Evolutionary conservation across 1,140 invertebrate species (phyloP), one percentile per base, ranked within the genome.

Genomic region (Megalopta genalis): DNA sequence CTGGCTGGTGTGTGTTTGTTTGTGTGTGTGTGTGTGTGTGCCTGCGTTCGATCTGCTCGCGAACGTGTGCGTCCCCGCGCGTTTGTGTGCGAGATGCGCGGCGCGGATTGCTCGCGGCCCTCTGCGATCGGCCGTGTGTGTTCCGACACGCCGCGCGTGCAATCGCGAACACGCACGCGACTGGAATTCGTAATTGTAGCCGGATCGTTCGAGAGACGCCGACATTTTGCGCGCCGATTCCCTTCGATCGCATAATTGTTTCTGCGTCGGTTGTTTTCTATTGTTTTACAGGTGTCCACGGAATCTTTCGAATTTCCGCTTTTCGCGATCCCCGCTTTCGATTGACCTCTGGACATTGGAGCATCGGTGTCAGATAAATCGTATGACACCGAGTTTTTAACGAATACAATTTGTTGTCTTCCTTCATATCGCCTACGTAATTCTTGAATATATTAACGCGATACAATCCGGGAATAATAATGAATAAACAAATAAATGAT

Each of bases 121-220:
- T 32, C 42, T 12, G 42, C 42, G 42, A 46, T 10, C 42, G 42
- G 54, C 14, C 46, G 60, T 49, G 27, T 39, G n/a, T 12, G 46
- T 65, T 65, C 16, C 52, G 52, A 46, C 37, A 25, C 32, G n/a
- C 14, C 18, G 37, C 71, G 39, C 64, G 62, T 57, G 46, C 46
- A 42, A 75, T 54, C 72, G 49, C 32, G 14, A 2, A 5, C 49
- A 46, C 37, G 64, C 42, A 42, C 67, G 16, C 27, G 23, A 14
- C 2, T 59, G 27, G 62, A 69, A 80, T 74, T 80, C 21, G 39
- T 75, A 84, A 84, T 84, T 63, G 63, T n/a, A n/a, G 3, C 37
- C 46, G n/a, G n/a, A 9, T 8, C n/a, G 12, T 62, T 27, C 25
- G 3, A 14, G 57, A 12, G 10, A 8, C 8, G 62, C 62, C 62